Evolutionary conservation across 2,888 invertebrate genomes (phyloP), one percentile per base, ranked within the genome.

Genomic region (Yponomeuta evonymella): DNA sequence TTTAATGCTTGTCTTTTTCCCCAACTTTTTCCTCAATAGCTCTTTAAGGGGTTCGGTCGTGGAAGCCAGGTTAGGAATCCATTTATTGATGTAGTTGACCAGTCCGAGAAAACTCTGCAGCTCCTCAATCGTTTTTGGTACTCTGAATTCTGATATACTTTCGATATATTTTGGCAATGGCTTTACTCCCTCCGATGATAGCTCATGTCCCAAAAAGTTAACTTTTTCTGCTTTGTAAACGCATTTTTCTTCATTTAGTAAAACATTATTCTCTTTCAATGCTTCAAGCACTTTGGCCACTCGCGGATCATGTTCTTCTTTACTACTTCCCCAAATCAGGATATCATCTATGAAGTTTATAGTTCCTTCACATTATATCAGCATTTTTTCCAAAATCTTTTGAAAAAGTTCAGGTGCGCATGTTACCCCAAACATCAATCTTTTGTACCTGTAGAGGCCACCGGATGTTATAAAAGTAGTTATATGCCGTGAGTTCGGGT

Each of bases 361-460:
- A 4, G 76, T 78, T 0, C 83, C 83, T 63, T 81, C 75, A 30
- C 82, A 82, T 6, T 74, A 76, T 63, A 72, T 51, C 3, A 88
- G 69, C 10, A 86, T 77, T 73, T 75, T 73, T 72, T 82, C 81
- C 43, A 89, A 71, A 2, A 77, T 78, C 75, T 86, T 83, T 75
- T 88, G 84, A 73, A 85, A 89, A 1, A 84, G 75, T 76, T 88
- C 89, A 0, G 84, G 82, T 5, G 90, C 90, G 70, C 83, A 84
- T 2, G 76, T 77, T 11, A 88, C 80, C 0, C 84, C 84, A 72
- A 85, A 86, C 80, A 82, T 82, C 9, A 85, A 51, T 15, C 85
- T 67, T 74, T 85, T 87, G 72, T 83, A 89, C 48, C 81, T 72
- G 71, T 72, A 84, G 12, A 87, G 69, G 0, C 84, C 85, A 62